Evolutionary conservation across 2,888 invertebrate species (phyloP).

Genomic region (Cyaniris semiargus): DNA sequence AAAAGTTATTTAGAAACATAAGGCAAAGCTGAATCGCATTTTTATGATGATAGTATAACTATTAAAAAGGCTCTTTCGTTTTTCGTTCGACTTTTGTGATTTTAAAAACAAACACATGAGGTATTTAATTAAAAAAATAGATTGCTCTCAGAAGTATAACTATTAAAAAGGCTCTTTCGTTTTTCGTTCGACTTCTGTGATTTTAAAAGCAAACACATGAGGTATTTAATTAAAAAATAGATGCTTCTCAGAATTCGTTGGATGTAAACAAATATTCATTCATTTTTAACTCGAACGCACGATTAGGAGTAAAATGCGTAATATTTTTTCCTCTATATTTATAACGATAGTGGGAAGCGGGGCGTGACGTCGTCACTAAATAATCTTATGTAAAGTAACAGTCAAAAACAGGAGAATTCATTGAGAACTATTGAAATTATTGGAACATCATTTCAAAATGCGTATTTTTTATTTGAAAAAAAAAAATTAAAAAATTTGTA

Average conservation of each 20-base stretch:
- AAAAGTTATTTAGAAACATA: no score
- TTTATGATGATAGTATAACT: no score
- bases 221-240: not conserved
- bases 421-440: not conserved
- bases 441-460: not conserved
- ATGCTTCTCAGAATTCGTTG: not conserved
- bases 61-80: no score
- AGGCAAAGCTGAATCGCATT: no score
- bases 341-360: slow-evolving; percentile 20
- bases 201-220: not conserved
- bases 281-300: not conserved
- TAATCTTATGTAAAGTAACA: not conserved
- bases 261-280: slow-evolving; percentile 28
- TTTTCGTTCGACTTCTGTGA: no score
- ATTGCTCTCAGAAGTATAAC: not conserved
- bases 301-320: slow-evolving; percentile 17
- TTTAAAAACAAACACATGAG: not conserved
- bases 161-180: no score
- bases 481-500: no score
- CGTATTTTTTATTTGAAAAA: not conserved
- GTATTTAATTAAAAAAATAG: not conserved
- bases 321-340: slow-evolving; percentile 27
- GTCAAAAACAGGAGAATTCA: not conserved
- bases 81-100: no score
- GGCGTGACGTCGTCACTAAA: slow-evolving; percentile 22